Evolutionary conservation across 2,888 invertebrate genomes (phyloP).

Genomic region (Chrysotoxum bicinctum): DNA sequence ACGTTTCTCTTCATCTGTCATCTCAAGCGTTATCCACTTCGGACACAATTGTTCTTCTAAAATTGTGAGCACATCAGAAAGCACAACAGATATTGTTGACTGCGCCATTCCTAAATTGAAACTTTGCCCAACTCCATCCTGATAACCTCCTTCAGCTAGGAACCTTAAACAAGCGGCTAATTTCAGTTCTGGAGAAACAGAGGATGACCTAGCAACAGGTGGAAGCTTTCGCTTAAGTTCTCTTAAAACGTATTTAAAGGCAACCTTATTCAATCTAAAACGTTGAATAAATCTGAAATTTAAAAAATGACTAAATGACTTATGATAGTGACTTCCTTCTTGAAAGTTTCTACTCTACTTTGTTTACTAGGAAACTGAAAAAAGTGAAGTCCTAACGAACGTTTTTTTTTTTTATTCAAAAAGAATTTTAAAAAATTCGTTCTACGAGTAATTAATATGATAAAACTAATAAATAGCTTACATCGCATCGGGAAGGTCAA

Average conservation of each 20-base stretch:
- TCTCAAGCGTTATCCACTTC: background rate
- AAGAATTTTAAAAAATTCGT: background rate
- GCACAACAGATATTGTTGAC: background rate
- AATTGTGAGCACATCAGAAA: background rate
- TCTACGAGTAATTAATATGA: background rate
- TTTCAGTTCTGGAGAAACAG: background rate
- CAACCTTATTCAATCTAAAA: background rate
- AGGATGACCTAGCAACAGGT: background rate
- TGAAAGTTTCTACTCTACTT: too few relatives aligned
- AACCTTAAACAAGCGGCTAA: background rate
- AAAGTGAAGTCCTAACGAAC: too few relatives aligned
- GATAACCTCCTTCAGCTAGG: background rate
- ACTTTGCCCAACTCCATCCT: background rate
- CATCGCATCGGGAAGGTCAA: background rate
- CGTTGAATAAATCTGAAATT: background rate
- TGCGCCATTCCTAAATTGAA: background rate
- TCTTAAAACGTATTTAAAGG: background rate
- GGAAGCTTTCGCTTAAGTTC: background rate
- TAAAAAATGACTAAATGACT: too few relatives aligned
- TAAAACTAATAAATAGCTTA: background rate
- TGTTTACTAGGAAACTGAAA: too few relatives aligned
- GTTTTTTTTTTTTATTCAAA: background rate
- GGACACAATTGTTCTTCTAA: background rate
- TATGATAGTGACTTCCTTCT: too few relatives aligned
- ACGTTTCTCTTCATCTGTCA: background rate